A percentile compares a stretch with the other conserved stretches of the same genome.
phyloP scores from a whole-genome alignment of 2,888 invertebrate species.

The Morpho deidamia region DNA sequence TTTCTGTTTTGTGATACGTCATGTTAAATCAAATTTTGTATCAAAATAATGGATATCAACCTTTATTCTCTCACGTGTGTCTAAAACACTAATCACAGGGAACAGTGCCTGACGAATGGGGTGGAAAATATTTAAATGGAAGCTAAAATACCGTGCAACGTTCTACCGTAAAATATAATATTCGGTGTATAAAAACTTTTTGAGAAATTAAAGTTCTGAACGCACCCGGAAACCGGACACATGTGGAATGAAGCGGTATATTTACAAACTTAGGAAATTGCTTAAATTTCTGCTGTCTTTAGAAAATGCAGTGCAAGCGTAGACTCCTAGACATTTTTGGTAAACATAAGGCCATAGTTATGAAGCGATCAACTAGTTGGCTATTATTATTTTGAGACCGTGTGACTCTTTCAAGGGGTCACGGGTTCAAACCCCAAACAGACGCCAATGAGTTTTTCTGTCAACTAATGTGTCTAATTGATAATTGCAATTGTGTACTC shows the following conservation, averaged over 20 bases:
- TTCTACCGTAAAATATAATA: constrained; percentile 65
- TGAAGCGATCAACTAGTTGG: no score
- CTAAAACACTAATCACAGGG: constrained; percentile 58
- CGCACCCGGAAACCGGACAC: constrained; percentile 52
- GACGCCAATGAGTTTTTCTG: no score
- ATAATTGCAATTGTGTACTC: no score
- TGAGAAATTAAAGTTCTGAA: constrained; percentile 58
- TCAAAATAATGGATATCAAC: neutral
- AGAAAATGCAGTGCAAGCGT: neutral
- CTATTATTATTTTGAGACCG: no score
- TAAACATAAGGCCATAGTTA: no score
- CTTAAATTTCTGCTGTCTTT: constrained; percentile 30
- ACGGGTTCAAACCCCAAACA: no score
- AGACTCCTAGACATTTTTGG: no score
- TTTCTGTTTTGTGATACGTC: neutral
- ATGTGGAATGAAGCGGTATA: constrained; percentile 58
- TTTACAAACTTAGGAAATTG: constrained; percentile 50
- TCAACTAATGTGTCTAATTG: no score
- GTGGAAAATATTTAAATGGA: constrained; percentile 76
- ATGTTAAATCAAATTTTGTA: constrained; percentile 1
- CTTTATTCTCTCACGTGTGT: constrained; percentile 39
- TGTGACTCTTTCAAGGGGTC: no score
- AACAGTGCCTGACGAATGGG: constrained; percentile 71
- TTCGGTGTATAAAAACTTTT: constrained; percentile 43
- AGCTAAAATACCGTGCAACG: constrained; percentile 66